Evolutionary conservation across 2,888 invertebrate species (phyloP).

Genomic region (Torymus texanus): DNA sequence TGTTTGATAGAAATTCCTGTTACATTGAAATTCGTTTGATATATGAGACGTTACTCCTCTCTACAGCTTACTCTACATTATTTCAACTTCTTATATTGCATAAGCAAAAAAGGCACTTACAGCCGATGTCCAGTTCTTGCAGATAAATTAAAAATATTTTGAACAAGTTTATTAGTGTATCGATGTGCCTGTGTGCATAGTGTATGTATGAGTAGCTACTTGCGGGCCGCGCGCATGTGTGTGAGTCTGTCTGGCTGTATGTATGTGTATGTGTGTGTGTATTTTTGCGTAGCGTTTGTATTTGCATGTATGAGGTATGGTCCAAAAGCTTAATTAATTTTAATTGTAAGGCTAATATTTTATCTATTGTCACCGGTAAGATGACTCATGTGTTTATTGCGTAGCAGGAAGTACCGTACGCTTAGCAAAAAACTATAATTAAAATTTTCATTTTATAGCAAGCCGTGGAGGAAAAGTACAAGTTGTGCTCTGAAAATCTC

Average conservation of each 20-base stretch:
- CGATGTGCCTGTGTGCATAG: no score
- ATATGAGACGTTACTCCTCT: neutral
- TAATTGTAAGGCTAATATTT: conserved; percentile 35
- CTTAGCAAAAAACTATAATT: conserved; percentile 31
- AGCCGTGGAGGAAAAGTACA: conserved; percentile 96
- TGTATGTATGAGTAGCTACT: no score
- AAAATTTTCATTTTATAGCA: conserved; percentile 81
- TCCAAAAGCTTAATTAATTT: conserved; percentile 68
- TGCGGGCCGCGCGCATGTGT: no score
- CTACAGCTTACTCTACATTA: conserved; percentile 51
- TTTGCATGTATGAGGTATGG: conserved; percentile 74
- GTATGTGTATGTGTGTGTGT: no score
- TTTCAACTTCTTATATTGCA: conserved; percentile 63
- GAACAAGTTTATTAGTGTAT: conserved; percentile 35
- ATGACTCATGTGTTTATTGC: conserved; percentile 57
- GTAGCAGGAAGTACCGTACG: neutral
- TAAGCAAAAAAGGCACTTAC: conserved; percentile 63
- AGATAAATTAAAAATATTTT: conserved; percentile 70
- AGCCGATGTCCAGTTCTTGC: conserved; percentile 68
- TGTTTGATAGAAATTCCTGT: conserved; percentile 62
- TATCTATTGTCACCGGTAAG: conserved; percentile 68
- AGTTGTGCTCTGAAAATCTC: conserved; percentile 90
- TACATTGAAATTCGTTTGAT: neutral
- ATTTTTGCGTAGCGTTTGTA: conserved; percentile 72
- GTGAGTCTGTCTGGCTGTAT: no score